Evolutionary conservation across 2,888 invertebrate genomes (phyloP), one percentile per base, ranked within the genome.

Genomic region (Scaptomyza cyrtandrae): DNA sequence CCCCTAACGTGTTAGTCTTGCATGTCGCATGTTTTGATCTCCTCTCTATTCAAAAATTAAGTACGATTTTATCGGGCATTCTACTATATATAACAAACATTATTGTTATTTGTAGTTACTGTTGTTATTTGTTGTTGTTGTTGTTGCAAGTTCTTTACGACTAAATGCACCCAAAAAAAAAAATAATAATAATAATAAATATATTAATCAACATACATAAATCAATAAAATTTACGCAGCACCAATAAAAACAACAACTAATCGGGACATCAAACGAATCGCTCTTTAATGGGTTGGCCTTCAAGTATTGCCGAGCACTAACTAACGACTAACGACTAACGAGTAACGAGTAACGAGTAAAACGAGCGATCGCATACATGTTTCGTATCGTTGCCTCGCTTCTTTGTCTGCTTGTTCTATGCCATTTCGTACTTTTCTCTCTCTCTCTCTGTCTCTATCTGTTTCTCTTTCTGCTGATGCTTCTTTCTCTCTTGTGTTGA

Each of bases 81-180:
- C 41, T 19, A 10, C 16, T 39, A 35, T 65, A 31, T 48, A 31
- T 48, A 33, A 11, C 9, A 43, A 43, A 14, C 29, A 56, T 57
- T 62, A 58, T 43, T 56, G 35, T 43, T 58, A 61, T 66, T 61
- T 61, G 53, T 65, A 27, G 33, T 54, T 27, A 4, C 27, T 9
- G 31, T 37, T n/a, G 52, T 52, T 33, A 52, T 1, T 24, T 44
- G 5, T 13, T 9, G 53, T 66, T 55, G 14, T 24, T 44, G 5
- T 13, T 9, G 53, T 66, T 55, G 14, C 33, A 49, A 67, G 55
- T 62, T 79, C 1, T 19, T 70, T 66, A 83, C 75, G 69, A 80
- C 83, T 85, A 88, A 85, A 80, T 80, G 86, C 88, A 88, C 83
- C 88, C 67, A 59, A 73, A 68, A 70, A 67, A 52, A 56, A 70